Conservation (phyloP, 2,113 vertebrate species). For the Propithecus coquereli region DNA sequence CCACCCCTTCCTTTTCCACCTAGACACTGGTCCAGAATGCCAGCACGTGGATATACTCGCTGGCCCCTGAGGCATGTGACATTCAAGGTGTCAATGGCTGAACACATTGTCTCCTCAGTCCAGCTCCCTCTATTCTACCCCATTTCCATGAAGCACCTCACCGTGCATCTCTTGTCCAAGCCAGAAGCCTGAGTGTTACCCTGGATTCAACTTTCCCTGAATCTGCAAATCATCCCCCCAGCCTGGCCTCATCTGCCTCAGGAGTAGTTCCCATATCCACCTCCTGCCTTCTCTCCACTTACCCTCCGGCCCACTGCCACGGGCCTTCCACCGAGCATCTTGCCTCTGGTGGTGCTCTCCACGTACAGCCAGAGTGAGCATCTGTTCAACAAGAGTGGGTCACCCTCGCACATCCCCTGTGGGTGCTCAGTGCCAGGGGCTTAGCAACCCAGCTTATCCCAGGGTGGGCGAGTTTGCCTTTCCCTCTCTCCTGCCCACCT, state of each 20-base stretch:
- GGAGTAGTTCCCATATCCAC: not conserved
- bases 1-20: not conserved
- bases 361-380: not conserved
- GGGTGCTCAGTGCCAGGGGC: not conserved
- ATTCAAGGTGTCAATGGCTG: no score
- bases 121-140: not conserved
- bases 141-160: accelerated
- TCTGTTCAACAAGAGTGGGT: not conserved
- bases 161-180: not conserved
- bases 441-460: accelerated
- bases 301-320: accelerated
- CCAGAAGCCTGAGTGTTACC: not conserved
- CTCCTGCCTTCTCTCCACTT: not conserved
- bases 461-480: accelerated
- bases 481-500: not conserved
- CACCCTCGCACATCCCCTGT: no score
- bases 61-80: not conserved
- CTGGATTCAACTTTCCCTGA: not conserved
- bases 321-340: no score
- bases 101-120: not conserved
- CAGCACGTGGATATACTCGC: accelerated
- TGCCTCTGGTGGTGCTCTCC: not conserved
- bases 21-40: not conserved
- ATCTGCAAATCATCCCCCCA: no score
- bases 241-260: not conserved